Base-by-base conservation (phyloP, 2,113 vertebrate genomes). In the Aviceda subcristata region DNA sequence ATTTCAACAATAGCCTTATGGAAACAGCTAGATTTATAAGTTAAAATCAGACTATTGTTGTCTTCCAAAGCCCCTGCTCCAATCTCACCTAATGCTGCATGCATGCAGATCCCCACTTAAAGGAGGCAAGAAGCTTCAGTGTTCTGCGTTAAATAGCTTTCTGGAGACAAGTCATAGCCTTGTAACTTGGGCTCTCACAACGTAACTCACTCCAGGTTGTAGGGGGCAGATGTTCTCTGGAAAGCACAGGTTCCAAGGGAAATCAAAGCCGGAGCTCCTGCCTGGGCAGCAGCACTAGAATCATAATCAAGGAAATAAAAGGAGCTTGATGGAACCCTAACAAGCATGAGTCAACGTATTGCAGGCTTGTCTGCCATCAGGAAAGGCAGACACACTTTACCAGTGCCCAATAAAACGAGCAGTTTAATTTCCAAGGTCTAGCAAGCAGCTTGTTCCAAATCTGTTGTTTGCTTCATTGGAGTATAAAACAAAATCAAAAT, bases 391-490 rank as follows among this genome's bases (percentile, higher is more conserved):
- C 39, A 85, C 0, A 0, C 53, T 94, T 75, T 86, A 96, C 62
- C 57, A 88, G 45, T 62, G 64, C 91, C 83, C 88, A 94, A 51
- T 96, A 94, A 92, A 96, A 92, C 91, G 46, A 94, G 77, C 74
- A 92, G 71, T 72, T 94, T 92, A 79, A 97, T 96, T 97, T 95
- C 89, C 67, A 91, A 71, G 86, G 86, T 91, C 94, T 94, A 95
- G 89, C 69, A 94, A 96, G 71, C 95, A 95, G 91, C 91, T 96
- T 97, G 94, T 90, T 96, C 87, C 92, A 97, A 95, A 94, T 91
- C 94, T 96, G 77, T 95, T 94, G 94, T 97, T 94, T 94, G 87
- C 85, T 91, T 84, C 86, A 69, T 6, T 95, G 74, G 41, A 91
- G 87, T 93, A 91, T 43, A 95, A 96, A 96, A 92, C 83, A 84